Evolutionary conservation across 2,113 vertebrate genomes (phyloP).

Genomic region (Gobio gobio): DNA sequence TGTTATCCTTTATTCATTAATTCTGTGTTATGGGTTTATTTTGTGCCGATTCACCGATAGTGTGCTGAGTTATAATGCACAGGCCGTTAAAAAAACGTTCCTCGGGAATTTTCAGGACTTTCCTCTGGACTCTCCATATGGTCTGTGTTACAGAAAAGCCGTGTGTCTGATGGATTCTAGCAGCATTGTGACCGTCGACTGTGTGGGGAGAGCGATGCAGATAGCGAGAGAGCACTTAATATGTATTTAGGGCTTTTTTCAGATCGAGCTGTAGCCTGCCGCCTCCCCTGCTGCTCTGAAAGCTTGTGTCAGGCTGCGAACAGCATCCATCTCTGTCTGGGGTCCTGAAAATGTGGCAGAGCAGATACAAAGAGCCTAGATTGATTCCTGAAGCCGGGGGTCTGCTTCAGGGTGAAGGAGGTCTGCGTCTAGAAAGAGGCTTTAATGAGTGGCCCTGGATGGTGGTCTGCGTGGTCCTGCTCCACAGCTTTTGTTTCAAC

Average conservation of each 20-base stretch:
- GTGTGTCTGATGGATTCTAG: slow-evolving; percentile 15
- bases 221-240: slow-evolving; percentile 39
- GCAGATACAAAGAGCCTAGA: slow-evolving; percentile 27
- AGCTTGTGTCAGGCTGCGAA: slow-evolving; percentile 33
- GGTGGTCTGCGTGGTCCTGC: slow-evolving; percentile 12
- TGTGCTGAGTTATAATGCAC: too few species aligned
- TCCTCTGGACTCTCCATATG: neutral
- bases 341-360: slow-evolving; percentile 23
- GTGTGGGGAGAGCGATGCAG: neutral
- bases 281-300: slow-evolving; percentile 35
- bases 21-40: too few species aligned
- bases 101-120: too few species aligned
- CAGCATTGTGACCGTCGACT: slow-evolving; percentile 3
- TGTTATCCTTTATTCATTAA: too few species aligned
- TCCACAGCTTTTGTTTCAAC: slow-evolving; percentile 17
- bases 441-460: slow-evolving; percentile 38
- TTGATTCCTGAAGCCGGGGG: slow-evolving; percentile 30
- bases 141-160: neutral
- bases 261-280: slow-evolving; percentile 33
- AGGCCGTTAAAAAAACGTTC: too few species aligned
- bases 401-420: slow-evolving; percentile 37
- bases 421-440: slow-evolving; percentile 32
- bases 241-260: slow-evolving; percentile 42
- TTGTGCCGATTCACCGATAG: too few species aligned
- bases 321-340: slow-evolving; percentile 54